Evolutionary conservation across 2,797 vertebrate genomes (phyloP).

Genomic region (Enteromius afrohamiltoni): DNA sequence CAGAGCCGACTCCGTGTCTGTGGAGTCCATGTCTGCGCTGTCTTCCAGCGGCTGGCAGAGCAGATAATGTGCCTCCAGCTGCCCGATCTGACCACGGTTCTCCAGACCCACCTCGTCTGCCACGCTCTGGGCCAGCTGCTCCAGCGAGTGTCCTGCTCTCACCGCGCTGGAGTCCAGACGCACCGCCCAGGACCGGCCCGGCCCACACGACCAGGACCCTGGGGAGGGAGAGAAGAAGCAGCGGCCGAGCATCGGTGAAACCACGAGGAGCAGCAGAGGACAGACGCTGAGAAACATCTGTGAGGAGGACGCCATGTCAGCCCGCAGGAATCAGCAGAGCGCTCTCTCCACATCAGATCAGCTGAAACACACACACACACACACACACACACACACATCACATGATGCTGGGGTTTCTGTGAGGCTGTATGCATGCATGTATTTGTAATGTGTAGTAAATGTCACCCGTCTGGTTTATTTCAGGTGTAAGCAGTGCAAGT

Average conservation of each 20-base stretch:
- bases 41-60: constrained; percentile 70
- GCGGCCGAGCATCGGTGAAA: constrained; percentile 56
- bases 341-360: no score
- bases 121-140: constrained; percentile 75
- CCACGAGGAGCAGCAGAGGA: constrained; percentile 66
- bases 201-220: constrained; percentile 61
- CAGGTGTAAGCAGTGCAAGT: not conserved
- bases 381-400: no score
- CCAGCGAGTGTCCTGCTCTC: constrained; percentile 60
- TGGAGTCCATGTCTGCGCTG: constrained; percentile 47
- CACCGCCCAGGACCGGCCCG: constrained; percentile 86
- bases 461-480: not conserved
- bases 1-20: constrained; percentile 71
- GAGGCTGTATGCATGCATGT: no score
- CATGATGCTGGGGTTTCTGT: no score
- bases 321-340: constrained; percentile 42
- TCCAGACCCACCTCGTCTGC: constrained; percentile 83
- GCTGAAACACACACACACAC: no score
- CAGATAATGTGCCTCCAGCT: constrained; percentile 91
- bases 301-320: constrained; percentile 72
- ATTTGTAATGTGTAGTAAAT: no score
- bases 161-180: constrained; percentile 70
- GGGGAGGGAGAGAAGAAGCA: constrained; percentile 48
- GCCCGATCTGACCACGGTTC: constrained; percentile 90
- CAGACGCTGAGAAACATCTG: constrained; percentile 55